Conservation (phyloP, 2,888 invertebrate species). For the Hanleya hanleyi region DNA sequence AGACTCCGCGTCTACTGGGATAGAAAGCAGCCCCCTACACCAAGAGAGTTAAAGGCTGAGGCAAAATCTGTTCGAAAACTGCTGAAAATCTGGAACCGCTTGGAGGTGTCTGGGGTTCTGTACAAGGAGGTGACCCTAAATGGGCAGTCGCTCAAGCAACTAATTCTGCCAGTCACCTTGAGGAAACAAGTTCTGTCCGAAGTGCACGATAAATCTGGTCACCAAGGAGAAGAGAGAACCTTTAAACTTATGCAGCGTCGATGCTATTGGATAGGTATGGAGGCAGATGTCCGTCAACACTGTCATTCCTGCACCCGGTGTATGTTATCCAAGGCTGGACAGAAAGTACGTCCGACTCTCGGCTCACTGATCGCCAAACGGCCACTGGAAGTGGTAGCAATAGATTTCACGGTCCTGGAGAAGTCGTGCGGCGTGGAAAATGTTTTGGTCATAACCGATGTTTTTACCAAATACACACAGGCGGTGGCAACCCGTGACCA, state of each 20-base stretch:
- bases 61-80: neutral
- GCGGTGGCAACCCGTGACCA: slow-evolving; percentile 15
- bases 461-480: slow-evolving; percentile 9
- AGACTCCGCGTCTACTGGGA: neutral
- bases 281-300: slow-evolving; percentile 9
- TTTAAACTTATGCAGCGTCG: slow-evolving; percentile 1
- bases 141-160: neutral
- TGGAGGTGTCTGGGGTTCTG: slow-evolving; percentile 2
- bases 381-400: slow-evolving; percentile 22
- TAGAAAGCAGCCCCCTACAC: neutral
- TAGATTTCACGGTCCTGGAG: slow-evolving; percentile 25
- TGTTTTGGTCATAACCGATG: slow-evolving; percentile 23
- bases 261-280: slow-evolving; percentile 25
- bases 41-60: neutral
- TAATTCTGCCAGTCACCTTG: neutral
- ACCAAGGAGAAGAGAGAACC: slow-evolving; percentile 20
- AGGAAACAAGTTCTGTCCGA: neutral
- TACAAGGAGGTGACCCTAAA: neutral
- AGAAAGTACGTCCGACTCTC: neutral
- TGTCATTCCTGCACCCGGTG: slow-evolving; percentile 17
- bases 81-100: neutral
- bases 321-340: slow-evolving; percentile 13
- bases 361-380: slow-evolving; percentile 10
- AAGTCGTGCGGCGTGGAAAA: slow-evolving; percentile 9
- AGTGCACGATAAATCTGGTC: slow-evolving; percentile 14